phyloP scores from a whole-genome alignment of 2,113 vertebrate species.

The Poeciliopsis occidentalis region DNA sequence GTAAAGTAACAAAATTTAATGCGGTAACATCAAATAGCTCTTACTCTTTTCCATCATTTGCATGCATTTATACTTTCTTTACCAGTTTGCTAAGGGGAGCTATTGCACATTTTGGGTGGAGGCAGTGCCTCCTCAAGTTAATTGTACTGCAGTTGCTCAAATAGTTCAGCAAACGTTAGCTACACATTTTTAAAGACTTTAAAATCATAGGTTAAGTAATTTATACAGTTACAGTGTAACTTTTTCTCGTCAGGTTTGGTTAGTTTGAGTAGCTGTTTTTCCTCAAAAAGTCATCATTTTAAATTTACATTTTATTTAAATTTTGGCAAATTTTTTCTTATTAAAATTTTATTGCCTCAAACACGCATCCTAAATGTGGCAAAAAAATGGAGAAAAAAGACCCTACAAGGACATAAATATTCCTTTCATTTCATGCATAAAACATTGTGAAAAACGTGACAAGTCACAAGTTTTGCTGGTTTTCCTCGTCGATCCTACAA shows the following conservation, averaged over 20 bases:
- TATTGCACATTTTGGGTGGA: neutral
- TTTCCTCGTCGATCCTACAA: neutral
- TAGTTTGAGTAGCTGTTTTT: too few species aligned
- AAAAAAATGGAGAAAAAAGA: neutral
- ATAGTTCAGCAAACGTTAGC: neutral
- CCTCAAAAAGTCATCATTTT: neutral
- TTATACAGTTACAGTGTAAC: neutral
- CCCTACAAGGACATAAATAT: neutral
- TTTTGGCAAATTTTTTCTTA: too few species aligned
- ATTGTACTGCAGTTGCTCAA: neutral
- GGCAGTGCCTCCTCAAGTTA: neutral
- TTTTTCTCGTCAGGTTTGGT: too few species aligned
- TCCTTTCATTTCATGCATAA: neutral
- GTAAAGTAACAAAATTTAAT: conserved; percentile 11
- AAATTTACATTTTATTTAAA: neutral
- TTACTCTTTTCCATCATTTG: neutral
- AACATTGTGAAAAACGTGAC: neutral
- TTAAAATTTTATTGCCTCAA: neutral
- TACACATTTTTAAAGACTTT: neutral
- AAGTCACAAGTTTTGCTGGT: neutral
- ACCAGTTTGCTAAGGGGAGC: neutral
- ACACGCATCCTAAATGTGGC: neutral
- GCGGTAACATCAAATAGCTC: neutral
- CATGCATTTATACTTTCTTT: neutral
- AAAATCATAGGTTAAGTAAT: neutral